Evolutionary conservation across 2,888 invertebrate species (phyloP).

Genomic region (Sinopyrophorus schimmeli): DNA sequence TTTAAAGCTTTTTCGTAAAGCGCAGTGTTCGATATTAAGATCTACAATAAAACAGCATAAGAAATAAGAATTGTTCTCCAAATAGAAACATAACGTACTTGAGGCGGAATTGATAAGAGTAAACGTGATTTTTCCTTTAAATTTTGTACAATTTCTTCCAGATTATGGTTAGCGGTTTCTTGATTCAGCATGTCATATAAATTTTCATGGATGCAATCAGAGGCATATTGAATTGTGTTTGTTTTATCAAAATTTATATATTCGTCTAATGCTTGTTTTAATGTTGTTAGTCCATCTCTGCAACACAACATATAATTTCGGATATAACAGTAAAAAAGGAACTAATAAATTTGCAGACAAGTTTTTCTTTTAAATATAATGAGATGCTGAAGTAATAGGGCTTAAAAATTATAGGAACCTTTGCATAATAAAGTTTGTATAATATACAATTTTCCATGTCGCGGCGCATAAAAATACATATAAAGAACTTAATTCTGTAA

Average conservation of each 20-base stretch:
- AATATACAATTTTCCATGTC: too few species aligned
- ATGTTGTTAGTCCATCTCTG: constrained; percentile 42
- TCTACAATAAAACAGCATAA: constrained; percentile 8
- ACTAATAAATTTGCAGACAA: too few species aligned
- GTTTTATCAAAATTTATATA: constrained; percentile 35
- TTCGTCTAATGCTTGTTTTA: constrained; percentile 41
- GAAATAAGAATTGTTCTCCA: constrained; percentile 1
- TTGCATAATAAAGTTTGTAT: too few species aligned
- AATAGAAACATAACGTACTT: constrained; percentile 21
- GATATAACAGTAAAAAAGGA: too few species aligned
- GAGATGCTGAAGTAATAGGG: too few species aligned
- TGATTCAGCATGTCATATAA: constrained; percentile 40
- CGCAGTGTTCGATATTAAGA: constrained; percentile 13
- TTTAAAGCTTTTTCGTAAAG: constrained; percentile 40
- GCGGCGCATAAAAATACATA: too few species aligned
- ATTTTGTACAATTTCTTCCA: constrained; percentile 1
- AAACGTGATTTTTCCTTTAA: constrained; percentile 17
- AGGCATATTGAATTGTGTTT: constrained; percentile 45
- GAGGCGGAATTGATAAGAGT: constrained; percentile 48
- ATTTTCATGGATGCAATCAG: constrained; percentile 57
- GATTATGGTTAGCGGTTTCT: constrained; percentile 6
- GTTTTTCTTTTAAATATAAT: too few species aligned
- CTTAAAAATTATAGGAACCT: too few species aligned
- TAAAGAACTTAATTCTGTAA: too few species aligned
- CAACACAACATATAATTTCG: constrained; percentile 21